Base-by-base conservation (phyloP, 2,113 vertebrate genomes). In the Chitala chitala region DNA sequence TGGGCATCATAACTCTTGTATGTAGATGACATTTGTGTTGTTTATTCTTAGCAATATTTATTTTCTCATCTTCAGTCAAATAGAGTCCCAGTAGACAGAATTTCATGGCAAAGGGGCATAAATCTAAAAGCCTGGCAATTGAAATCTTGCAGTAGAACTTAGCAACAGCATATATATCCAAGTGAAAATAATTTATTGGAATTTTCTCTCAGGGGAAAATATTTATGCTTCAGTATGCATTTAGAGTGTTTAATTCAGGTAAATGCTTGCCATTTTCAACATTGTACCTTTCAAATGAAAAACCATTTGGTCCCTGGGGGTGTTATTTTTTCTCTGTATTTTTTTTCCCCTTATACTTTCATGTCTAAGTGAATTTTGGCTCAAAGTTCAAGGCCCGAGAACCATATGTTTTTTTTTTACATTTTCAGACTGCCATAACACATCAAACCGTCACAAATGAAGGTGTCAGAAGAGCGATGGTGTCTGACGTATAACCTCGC, bases 211-310 rank as follows among this genome's bases (percentile, higher is more conserved):
- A 7, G 72, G 24, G 42, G 50, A 42, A 24, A 61, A 75, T 48
- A 59, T 44, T 36, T 68, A 44, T 66, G 24, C 15, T 51, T 54
- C 5, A n/a, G n/a, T n/a, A n/a, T n/a, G n/a, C n/a, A n/a, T n/a
- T n/a, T n/a, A n/a, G n/a, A n/a, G n/a, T n/a, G n/a, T n/a, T n/a
- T n/a, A 75, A 59, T 46, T 78, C 68, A 48, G 55, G 75, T 75
- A 77, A 77, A 69, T 38, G 77, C 51, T 12, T 74, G 71, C 79
- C 75, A 75, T 76, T 78, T 83, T 75, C 65, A 65, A 74, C 74
- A n/a, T n/a, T n/a, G n/a, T n/a, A n/a, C n/a, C n/a, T n/a, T n/a
- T n/a, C n/a, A n/a, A n/a, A n/a, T n/a, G n/a, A n/a, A n/a, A n/a
- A n/a, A n/a, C n/a, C n/a, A n/a, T n/a, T n/a, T n/a, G n/a, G n/a